phyloP scores from a whole-genome alignment of 2,797 vertebrate genomes.

The Anguilla megastoma region DNA sequence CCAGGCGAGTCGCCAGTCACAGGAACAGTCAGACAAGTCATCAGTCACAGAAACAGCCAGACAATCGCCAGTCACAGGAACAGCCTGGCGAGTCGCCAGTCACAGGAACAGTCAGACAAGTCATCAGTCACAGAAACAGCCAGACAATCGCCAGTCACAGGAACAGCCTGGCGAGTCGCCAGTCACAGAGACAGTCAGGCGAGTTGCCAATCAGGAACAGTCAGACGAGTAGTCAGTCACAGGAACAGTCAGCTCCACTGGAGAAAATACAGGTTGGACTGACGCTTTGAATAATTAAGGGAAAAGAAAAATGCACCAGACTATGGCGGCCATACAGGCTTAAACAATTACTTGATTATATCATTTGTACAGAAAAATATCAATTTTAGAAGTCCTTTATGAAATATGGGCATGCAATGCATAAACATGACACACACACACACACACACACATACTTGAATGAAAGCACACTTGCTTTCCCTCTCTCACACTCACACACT shows the following conservation, averaged over 20 bases:
- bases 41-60: not conserved
- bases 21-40: no score
- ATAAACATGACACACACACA: constrained; percentile 26
- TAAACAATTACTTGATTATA: not conserved
- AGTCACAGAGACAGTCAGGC: no score
- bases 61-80: no score
- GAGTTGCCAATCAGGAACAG: no score
- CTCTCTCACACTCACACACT: not conserved
- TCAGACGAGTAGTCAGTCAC: no score
- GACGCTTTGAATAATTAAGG: not conserved
- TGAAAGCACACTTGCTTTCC: not conserved
- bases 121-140: no score
- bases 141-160: no score
- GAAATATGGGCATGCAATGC: not conserved
- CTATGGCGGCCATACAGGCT: not conserved
- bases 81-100: no score
- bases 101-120: no score
- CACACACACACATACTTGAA: not conserved
- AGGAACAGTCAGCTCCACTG: no score
- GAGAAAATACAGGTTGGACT: not conserved
- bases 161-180: no score
- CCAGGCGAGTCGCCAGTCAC: no score
- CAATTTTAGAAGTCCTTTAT: not conserved
- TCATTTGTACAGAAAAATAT: not conserved
- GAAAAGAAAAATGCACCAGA: not conserved